Evolutionary conservation across 2,113 vertebrate genomes (phyloP).

Genomic region (Pterophyllum scalare): DNA sequence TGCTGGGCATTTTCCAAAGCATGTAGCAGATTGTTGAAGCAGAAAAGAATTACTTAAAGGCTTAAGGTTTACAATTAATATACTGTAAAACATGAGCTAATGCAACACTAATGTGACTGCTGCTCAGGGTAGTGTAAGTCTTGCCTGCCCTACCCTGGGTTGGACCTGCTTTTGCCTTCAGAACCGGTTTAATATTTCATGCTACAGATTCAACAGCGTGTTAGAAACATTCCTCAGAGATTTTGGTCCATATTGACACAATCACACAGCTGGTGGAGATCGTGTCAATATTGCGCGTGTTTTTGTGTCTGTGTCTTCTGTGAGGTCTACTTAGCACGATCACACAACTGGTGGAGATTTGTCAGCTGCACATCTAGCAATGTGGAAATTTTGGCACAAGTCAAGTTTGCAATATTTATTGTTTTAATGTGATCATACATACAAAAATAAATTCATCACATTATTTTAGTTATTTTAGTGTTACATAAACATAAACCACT

Average conservation of each 20-base stretch:
- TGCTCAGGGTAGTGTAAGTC: neutral
- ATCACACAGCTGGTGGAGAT: neutral
- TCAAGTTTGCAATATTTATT: conserved; percentile 22
- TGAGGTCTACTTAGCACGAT: neutral
- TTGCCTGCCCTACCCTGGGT: no score
- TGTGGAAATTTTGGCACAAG: neutral
- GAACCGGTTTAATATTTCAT: neutral
- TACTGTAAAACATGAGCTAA: neutral
- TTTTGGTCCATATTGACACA: neutral
- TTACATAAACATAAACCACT: neutral
- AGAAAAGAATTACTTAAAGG: neutral
- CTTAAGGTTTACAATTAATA: neutral
- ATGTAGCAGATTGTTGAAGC: neutral
- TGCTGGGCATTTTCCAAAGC: neutral
- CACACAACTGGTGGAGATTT: neutral
- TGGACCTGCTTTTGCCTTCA: neutral
- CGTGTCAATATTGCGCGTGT: neutral
- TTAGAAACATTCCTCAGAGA: neutral
- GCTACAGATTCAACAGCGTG: neutral
- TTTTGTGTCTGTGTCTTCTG: neutral
- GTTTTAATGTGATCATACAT: conserved; percentile 40
- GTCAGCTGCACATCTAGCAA: neutral
- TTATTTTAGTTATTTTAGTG: neutral
- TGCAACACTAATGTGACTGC: neutral
- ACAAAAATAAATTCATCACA: conserved; percentile 42